phyloP scores from a whole-genome alignment of 2,113 vertebrate species.

The Stomatorhinus ivindoensis region DNA sequence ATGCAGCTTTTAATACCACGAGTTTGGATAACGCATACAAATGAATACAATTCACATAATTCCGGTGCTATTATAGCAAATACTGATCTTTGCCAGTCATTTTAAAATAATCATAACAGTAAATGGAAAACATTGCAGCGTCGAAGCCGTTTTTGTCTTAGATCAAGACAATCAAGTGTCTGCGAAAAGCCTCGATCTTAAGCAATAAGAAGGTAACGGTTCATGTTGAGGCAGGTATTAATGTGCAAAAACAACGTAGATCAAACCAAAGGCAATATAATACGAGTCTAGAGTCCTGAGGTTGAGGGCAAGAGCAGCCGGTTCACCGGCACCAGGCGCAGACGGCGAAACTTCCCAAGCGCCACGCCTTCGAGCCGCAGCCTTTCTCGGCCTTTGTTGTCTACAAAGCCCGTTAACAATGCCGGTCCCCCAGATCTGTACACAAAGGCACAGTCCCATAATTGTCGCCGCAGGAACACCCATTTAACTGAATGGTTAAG shows the following conservation, averaged over 20 bases:
- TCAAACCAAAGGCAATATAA: neutral
- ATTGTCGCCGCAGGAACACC: constrained; percentile 2
- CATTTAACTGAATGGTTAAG: neutral
- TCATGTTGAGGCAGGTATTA: neutral
- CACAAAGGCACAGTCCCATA: neutral
- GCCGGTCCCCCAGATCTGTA: neutral
- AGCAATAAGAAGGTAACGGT: neutral
- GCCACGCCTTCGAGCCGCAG: constrained; percentile 16
- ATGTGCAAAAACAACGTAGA: neutral
- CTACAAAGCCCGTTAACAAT: constrained; percentile 4
- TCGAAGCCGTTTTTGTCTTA: neutral
- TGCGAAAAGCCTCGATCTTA: neutral
- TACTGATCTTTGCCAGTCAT: neutral
- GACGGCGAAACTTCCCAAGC: neutral
- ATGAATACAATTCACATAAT: neutral
- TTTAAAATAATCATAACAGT: neutral
- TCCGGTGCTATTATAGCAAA: neutral
- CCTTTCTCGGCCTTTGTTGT: neutral
- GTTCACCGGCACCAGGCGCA: neutral
- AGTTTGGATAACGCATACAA: neutral
- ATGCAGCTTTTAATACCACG: neutral
- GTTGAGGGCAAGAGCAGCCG: neutral
- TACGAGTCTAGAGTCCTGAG: neutral
- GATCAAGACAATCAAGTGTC: neutral
- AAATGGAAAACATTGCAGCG: neutral